Base-by-base conservation (phyloP, 2,113 vertebrate genomes). In the Chamaea fasciata region DNA sequence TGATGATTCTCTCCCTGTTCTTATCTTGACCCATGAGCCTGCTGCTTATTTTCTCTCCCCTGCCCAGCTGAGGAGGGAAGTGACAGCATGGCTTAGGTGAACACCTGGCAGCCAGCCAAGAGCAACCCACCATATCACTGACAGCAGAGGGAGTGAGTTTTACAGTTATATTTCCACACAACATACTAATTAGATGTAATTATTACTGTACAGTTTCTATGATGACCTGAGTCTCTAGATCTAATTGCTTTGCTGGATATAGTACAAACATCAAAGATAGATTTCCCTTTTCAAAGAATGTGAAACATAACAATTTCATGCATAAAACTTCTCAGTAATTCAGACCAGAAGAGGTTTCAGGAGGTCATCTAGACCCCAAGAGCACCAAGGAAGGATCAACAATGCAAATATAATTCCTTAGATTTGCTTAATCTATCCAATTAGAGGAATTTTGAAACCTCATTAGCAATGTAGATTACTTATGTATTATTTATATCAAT, bases 21-120 rank as follows among this genome's bases (percentile, higher is more conserved):
- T 87, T 52, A 47, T 31, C 35, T 42, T 1, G 0, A 81, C 5
- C 13, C 12, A 28, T 0, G 0, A 69, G 11, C 13, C 18, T 64
- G 62, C 37, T 6, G 4, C 23, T 9, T 8, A 47, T 42, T 87
- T 77, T 62, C 27, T 49, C 16, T 65, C 15, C 9, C 4, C 30
- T 30, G 27, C 10, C 13, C 41, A 53, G 12, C 7, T 52, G 52
- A 78, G 19, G n/a, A 11, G 4, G 3, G 5, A 5, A 87, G 7
- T n/a, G 41, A 52, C 13, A 44, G 7, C 3, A 1, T 0, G 6
- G 9, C 9, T 53, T 49, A 69, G n/a, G 52, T 33, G 28, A 42
- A 42, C 24, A 57, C 4, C 15, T 33, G 22, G 55, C n/a, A 39
- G 8, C 18, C 52, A 87, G 59, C 6, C 21, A 81, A 13, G 19